Conservation (phyloP, 1,140 invertebrate species). For the Zaprionus lachaisei region DNA sequence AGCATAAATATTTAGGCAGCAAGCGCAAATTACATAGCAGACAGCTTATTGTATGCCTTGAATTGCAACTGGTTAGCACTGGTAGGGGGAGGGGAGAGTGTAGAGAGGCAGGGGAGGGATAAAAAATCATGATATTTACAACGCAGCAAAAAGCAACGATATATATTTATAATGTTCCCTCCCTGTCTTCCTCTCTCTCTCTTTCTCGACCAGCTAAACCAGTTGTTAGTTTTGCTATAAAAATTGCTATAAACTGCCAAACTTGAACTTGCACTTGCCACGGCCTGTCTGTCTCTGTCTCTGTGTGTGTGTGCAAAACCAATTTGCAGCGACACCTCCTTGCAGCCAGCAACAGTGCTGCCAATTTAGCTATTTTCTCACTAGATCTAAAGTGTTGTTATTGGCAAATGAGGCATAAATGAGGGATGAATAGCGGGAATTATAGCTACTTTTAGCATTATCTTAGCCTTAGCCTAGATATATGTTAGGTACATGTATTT, state of each 20-base stretch:
- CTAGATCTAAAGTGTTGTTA: no score
- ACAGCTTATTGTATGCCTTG: constrained; percentile 48
- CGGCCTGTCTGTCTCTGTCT: not conserved
- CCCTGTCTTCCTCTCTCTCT: not conserved
- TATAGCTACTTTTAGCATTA: no score
- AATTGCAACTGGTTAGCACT: constrained; percentile 20
- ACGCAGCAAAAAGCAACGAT: constrained; percentile 31
- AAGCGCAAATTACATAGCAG: constrained; percentile 67
- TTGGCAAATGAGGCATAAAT: no score
- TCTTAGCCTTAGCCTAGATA: no score
- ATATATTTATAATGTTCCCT: not conserved
- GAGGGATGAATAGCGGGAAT: no score
- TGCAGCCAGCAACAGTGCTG: constrained; percentile 2
- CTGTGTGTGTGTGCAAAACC: constrained; percentile 36
- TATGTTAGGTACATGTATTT: no score
- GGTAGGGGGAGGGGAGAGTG: not conserved
- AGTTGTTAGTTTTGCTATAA: constrained; percentile 32
- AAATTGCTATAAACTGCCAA: constrained; percentile 15
- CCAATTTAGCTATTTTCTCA: no score
- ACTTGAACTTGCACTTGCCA: constrained; percentile 50
- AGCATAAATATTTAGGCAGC: constrained; percentile 70
- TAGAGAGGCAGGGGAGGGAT: not conserved
- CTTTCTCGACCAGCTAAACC: constrained; percentile 47
- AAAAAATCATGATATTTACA: constrained; percentile 40
- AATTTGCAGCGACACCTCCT: constrained; percentile 48